Evolutionary conservation across 2,888 invertebrate genomes (phyloP), one percentile per base, ranked within the genome.

Genomic region (Osmoderma eremita): DNA sequence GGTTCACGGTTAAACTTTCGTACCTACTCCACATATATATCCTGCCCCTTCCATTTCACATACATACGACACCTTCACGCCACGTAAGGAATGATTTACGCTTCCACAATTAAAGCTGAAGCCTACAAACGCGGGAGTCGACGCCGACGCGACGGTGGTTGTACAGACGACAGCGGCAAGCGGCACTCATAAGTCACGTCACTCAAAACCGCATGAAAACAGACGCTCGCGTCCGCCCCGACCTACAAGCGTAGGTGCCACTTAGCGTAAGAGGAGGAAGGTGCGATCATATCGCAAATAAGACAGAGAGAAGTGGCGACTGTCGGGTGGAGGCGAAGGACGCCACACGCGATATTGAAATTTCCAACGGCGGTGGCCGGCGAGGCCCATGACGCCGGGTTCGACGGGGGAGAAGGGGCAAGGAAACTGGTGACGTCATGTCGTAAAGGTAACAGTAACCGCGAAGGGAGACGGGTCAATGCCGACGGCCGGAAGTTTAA

Each of bases 201-300:
- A 41, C 41, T 56, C 20, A 12, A 56, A 56, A 56, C 56, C 39
- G 18, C 20, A n/a, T n/a, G 56, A 56, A 56, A 41, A 39, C 56
- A 56, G 13, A 41, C 56, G 56, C 6, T 6, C 5, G 15, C 18
- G 41, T 10, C 22, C 22, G 24, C 22, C 41, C 41, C 41, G 22
- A 6, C 30, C 30, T 30, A 8, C 30, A 30, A 56, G 22, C 39
- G 56, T 15, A 50, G 17, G 53, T 3, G 6, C 56, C 20, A 36
- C 38, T 54, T 39, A 39, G 13, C n/a, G 20, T n/a, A 41, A 41
- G 15, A 56, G 39, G 20, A 56, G 30, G 30, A 10, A 2, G 30
- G 10, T 10, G 30, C 2, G 30, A 30, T 10, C 30, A 30, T 10
- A 39, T 41, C 41, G 17, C 22, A 13, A 42, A 42, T 5, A 13